Percentiles rank a stretch among this genome's conserved stretches.
These are phyloP conservation scores for Macrostomum cliftonense DNA, from an alignment of 2,888 invertebrate species.

Conservation along the genomic window DNA sequence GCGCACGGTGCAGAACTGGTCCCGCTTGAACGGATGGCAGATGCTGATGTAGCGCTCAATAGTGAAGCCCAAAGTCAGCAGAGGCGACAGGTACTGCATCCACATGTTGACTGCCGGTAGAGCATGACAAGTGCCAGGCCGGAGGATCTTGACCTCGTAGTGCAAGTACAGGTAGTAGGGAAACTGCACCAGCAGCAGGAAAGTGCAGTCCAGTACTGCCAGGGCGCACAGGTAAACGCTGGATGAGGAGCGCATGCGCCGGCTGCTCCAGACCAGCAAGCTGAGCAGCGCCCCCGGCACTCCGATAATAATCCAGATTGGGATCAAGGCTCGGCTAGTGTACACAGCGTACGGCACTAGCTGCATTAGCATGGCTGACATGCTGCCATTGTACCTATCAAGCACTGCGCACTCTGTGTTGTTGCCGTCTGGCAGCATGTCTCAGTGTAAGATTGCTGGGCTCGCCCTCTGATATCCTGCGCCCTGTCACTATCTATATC, in stretches of 20 bases:
- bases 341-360: too few species aligned
- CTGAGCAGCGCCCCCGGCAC: conserved; percentile 34
- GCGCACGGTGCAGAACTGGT: conserved; percentile 25
- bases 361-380: too few species aligned
- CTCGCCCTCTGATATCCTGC: too few species aligned
- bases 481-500: too few species aligned
- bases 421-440: too few species aligned
- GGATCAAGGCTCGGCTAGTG: conserved; percentile 8
- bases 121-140: conserved; percentile 5
- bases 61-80: conserved; percentile 35
- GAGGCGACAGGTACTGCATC: conserved; percentile 30
- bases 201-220: conserved; percentile 28
- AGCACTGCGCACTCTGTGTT: too few species aligned
- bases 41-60: conserved; percentile 35
- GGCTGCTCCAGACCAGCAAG: conserved; percentile 31
- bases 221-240: conserved; percentile 33
- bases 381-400: too few species aligned
- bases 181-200: conserved; percentile 18
- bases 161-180: conserved; percentile 15
- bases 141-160: conserved; percentile 18
- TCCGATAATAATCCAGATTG: conserved; percentile 28
- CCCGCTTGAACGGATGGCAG: conserved; percentile 29
- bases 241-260: conserved; percentile 33
- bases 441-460: too few species aligned
- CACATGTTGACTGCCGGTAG: conserved; percentile 24